Evolutionary conservation across 37 sponge, comb jelly and placozoan species (phyloP), one percentile per base, ranked within the genome.

Genomic region (Ianthella basta): DNA sequence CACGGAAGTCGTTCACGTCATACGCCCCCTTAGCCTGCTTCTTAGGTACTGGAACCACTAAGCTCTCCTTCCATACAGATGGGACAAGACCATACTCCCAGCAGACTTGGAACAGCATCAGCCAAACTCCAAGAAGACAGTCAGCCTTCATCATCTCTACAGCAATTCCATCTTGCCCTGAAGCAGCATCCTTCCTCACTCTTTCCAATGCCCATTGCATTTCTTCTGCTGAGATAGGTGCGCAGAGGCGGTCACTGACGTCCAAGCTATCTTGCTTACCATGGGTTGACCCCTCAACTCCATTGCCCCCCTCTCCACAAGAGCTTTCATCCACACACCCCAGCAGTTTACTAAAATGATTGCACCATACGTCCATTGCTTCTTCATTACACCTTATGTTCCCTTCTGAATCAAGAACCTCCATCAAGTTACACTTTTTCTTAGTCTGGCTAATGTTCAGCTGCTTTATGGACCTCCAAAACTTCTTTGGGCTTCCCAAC

Each of bases 61-160:
- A 3, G 8, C 50, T 44, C 50, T 44, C 50, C 8, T 44, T 44
- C 50, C 6, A 44, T 10, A 44, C 8, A 8, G 50, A 44, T 10
- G 50, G 50, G 3, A 44, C 50, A 44, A 44, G 3, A 8, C 50
- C 8, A 8, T 44, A 8, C 50, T 44, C 50, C 50, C 50, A 44
- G 8, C 50, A 44, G 6, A 44, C 50, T 8, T 44, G 50, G 50
- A 44, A 44, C 6, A 44, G 50, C 6, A 8, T 44, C 50, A 44
- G 8, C 50, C 50, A 44, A 44, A 44, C 50, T 8, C 8, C 63
- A 4, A 25, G 25, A 4, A 61, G 63, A 61, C 63, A 4, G 10
- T 61, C 63, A 2, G 63, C 63, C 63, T 13, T 61, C 63, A 61
- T 61, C 63, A 61, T 61, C 10, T 61, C 63, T 61, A 12, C 63